Percentiles rank a stretch among this genome's conserved stretches.
Evolutionary conservation across 2,888 invertebrate species (phyloP).

Genomic region (Parasteatoda lunata): DNA sequence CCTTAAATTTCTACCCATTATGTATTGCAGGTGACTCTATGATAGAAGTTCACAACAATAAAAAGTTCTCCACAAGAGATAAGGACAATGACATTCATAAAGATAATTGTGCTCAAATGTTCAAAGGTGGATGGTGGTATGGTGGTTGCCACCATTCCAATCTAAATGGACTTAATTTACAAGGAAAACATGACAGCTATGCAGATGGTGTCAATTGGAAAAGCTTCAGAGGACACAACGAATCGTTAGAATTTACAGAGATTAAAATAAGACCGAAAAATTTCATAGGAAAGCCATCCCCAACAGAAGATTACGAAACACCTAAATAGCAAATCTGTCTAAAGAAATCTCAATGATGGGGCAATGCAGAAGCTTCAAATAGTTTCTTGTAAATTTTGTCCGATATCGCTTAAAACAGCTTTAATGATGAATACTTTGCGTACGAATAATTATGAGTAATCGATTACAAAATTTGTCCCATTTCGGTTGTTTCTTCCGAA

Average conservation of each 20-base stretch:
- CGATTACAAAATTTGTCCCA: no score
- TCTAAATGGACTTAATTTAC: slow-evolving; percentile 70
- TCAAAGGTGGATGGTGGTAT: slow-evolving; percentile 71
- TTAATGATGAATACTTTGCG: no score
- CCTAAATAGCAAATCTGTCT: no score
- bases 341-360: no score
- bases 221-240: slow-evolving; percentile 69
- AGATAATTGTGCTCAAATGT: slow-evolving; percentile 62
- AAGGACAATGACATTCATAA: slow-evolving; percentile 24
- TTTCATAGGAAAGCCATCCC: neutral
- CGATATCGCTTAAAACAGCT: no score
- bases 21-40: slow-evolving; percentile 41
- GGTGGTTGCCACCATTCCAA: slow-evolving; percentile 69
- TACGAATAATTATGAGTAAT: no score
- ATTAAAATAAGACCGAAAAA: slow-evolving; percentile 69
- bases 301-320: no score
- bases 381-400: no score
- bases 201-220: slow-evolving; percentile 71
- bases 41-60: slow-evolving; percentile 28
- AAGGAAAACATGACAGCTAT: slow-evolving; percentile 67
- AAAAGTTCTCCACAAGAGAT: slow-evolving; percentile 50
- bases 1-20: neutral
- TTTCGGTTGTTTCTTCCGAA: no score
- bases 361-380: no score
- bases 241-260: slow-evolving; percentile 69